Percentiles rank a stretch among this genome's conserved stretches.
Conservation (phyloP, 2,888 invertebrate genomes). For the Dorcus parallelipipedus region DNA sequence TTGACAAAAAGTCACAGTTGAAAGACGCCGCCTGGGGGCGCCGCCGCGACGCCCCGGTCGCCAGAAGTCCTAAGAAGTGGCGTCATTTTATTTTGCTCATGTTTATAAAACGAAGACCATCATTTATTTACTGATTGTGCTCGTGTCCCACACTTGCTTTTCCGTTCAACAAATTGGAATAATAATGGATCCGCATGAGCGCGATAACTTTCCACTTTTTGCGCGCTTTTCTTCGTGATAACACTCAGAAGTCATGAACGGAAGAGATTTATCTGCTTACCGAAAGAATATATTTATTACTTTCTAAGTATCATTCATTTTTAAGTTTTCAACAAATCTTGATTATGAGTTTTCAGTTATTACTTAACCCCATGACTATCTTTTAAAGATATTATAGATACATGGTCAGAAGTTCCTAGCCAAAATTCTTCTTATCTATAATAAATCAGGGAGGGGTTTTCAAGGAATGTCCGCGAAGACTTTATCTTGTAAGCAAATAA, state of each 20-base stretch:
- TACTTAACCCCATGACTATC: neutral
- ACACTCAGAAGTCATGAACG: neutral
- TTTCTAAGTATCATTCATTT: no score
- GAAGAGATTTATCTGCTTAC: neutral
- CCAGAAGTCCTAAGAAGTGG: slow-evolving; percentile 42
- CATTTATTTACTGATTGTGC: slow-evolving; percentile 31
- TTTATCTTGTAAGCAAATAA: no score
- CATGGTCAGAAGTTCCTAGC: neutral
- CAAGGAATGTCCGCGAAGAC: no score
- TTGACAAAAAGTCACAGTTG: slow-evolving; percentile 33
- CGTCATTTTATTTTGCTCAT: slow-evolving; percentile 31
- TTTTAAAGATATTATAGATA: neutral
- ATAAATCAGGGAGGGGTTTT: no score
- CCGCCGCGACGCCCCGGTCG: slow-evolving; percentile 36
- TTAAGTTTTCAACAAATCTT: no score
- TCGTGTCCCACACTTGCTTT: slow-evolving; percentile 17
- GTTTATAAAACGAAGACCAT: slow-evolving; percentile 28
- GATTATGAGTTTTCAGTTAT: neutral
- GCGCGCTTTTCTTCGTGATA: neutral
- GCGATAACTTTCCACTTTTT: neutral
- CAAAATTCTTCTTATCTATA: no score
- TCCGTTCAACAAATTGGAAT: slow-evolving; percentile 8
- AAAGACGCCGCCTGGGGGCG: slow-evolving; percentile 43
- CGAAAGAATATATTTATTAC: neutral
- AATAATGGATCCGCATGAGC: slow-evolving; percentile 5